These are phyloP conservation scores for Crepidodera aurea DNA, from an alignment of 2,888 invertebrate genomes.

Conservation along the genomic window DNA sequence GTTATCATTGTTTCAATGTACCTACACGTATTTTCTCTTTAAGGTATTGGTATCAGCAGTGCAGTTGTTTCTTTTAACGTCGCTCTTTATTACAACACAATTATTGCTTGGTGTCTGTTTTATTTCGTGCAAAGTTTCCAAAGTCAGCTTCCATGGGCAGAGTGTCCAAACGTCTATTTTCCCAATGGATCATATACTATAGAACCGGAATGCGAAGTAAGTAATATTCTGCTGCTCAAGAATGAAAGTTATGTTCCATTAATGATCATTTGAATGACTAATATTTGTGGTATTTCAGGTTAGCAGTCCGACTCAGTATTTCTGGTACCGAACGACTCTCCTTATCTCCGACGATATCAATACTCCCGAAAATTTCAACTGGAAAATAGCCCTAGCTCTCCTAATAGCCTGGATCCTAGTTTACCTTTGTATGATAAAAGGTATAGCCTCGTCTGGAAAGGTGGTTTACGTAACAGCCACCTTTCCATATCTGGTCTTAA, in stretches of 20 bases:
- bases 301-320: slow-evolving; percentile 92
- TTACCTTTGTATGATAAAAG: slow-evolving; percentile 97
- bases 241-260: no score
- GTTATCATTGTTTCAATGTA: no score
- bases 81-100: slow-evolving; percentile 96
- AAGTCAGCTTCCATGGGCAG: slow-evolving; percentile 89
- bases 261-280: background rate
- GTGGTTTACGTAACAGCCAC: slow-evolving; percentile 97
- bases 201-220: slow-evolving; percentile 84
- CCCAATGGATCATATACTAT: slow-evolving; percentile 79
- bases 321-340: slow-evolving; percentile 93
- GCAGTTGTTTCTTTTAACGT: slow-evolving; percentile 97
- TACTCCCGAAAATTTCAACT: slow-evolving; percentile 86
- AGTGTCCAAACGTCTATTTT: slow-evolving; percentile 86
- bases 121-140: slow-evolving; percentile 95
- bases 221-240: no score
- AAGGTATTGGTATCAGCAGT: slow-evolving; percentile 90
- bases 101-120: slow-evolving; percentile 97
- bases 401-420: slow-evolving; percentile 92
- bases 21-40: slow-evolving; percentile 27
- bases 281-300: slow-evolving; percentile 64
- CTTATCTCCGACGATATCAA: slow-evolving; percentile 90
- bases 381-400: slow-evolving; percentile 88
- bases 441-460: slow-evolving; percentile 96
- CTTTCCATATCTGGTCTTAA: slow-evolving; percentile 93